Conservation (phyloP, 2,797 vertebrate species). For the Hapalemur alaotrensis region DNA sequence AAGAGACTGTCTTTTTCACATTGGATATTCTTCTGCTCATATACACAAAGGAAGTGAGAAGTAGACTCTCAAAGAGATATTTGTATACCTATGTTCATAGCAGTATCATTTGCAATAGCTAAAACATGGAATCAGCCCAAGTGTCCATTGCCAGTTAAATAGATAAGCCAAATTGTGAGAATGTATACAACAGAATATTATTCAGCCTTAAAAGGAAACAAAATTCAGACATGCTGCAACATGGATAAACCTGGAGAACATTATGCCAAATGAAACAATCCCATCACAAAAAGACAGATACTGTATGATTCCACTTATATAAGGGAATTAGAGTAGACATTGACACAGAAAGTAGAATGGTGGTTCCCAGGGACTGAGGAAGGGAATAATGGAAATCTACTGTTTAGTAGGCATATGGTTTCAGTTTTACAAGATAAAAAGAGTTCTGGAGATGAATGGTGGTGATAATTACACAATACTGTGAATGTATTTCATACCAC, state of each 20-base stretch:
- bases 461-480: background rate
- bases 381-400: too few species aligned
- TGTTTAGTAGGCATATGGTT: background rate
- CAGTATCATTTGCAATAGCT: background rate
- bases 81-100: background rate
- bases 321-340: background rate
- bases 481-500: background rate
- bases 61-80: background rate
- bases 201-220: background rate
- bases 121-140: background rate
- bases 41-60: background rate
- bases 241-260: background rate
- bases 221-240: background rate
- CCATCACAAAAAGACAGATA: background rate
- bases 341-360: background rate
- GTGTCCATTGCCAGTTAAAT: background rate
- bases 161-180: background rate
- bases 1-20: background rate
- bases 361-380: background rate
- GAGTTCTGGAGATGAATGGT: background rate
- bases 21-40: background rate
- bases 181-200: background rate
- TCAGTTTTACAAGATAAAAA: background rate
- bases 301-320: background rate
- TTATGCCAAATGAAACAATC: background rate